Percentiles rank a stretch among this genome's conserved stretches.
These are phyloP conservation scores for Telmatochromis bifrenatus DNA, from an alignment of 2,113 vertebrate genomes.

Conservation along the genomic window DNA sequence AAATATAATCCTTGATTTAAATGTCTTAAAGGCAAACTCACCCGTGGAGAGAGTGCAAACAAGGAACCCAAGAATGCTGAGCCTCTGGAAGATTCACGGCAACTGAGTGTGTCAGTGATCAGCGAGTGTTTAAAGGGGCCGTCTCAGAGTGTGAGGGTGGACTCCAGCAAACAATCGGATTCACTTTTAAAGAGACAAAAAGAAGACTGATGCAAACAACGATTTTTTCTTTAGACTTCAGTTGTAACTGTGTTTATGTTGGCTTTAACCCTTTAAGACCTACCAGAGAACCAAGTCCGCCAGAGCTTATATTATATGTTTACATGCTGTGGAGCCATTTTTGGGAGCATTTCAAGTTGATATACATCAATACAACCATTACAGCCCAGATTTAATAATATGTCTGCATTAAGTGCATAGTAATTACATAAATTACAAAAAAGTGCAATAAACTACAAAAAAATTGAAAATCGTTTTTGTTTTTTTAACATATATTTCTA, in stretches of 20 bases:
- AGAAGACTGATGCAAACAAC: not conserved
- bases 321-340: no score
- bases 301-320: no score
- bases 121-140: not conserved
- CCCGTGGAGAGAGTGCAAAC: not conserved
- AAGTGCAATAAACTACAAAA: no score
- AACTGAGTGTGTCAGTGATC: not conserved
- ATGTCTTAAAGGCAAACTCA: not conserved
- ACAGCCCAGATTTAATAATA: fast-evolving
- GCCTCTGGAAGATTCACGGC: not conserved
- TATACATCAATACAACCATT: no score
- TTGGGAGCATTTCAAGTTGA: fast-evolving
- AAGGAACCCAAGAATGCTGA: not conserved
- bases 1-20: fast-evolving
- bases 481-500: no score
- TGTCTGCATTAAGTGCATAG: no score
- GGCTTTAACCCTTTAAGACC: no score
- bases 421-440: fast-evolving
- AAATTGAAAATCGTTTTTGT: no score
- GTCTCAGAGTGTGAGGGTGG: not conserved
- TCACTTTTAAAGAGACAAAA: not conserved
- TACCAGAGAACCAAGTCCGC: fast-evolving
- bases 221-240: not conserved
- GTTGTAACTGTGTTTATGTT: not conserved
- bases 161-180: not conserved